Evolutionary conservation across 2,113 vertebrate species (phyloP), one percentile per base, ranked within the genome.

Genomic region (Bubo scandiacus): DNA sequence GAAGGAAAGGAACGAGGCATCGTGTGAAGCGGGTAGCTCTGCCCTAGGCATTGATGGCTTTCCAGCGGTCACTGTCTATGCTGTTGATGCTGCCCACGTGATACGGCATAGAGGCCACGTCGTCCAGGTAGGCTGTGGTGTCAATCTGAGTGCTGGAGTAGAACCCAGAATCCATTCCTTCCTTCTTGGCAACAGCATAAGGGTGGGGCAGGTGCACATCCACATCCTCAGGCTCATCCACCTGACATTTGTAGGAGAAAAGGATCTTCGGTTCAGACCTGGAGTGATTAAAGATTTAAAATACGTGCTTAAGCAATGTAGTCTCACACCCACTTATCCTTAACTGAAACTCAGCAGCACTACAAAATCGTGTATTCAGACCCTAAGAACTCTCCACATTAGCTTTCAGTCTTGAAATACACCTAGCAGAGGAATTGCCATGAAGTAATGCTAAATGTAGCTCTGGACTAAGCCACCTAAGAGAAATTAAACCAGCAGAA

Each of bases 161-260:
- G 95, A 98, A 98, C 36, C 98, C 97, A 15, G 98, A 97, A 96
- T 99, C 99, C 49, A 97, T 9, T 51, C 98, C 98, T 86, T 99
- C 99, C 81, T 99, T 99, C 65, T 99, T 98, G 82, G 98, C 98
- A 70, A 99, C 98, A 0, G 98, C 98, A 0, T 99, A 98, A 10
- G 99, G 99, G 62, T 99, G 99, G 25, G 99, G 99, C 74, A 99
- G 98, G 96, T 99, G 99, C 79, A 99, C 97, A 21, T 99, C 99
- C 0, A 98, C 98, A 58, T 99, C 99, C 10, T 99, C 99, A 0
- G 99, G 98, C 95, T 99, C 99, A 7, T 99, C 99, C 94, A 99
- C 98, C 98, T 99, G 99, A 49, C 99, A 99, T 94, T 99, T 99
- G 98, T 99, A 99, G 72, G 99, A 99, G 98, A 99, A 99, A 15